phyloP scores from a whole-genome alignment of 53 echinoderm and acorn worm species.

The Echinarachnius parma region DNA sequence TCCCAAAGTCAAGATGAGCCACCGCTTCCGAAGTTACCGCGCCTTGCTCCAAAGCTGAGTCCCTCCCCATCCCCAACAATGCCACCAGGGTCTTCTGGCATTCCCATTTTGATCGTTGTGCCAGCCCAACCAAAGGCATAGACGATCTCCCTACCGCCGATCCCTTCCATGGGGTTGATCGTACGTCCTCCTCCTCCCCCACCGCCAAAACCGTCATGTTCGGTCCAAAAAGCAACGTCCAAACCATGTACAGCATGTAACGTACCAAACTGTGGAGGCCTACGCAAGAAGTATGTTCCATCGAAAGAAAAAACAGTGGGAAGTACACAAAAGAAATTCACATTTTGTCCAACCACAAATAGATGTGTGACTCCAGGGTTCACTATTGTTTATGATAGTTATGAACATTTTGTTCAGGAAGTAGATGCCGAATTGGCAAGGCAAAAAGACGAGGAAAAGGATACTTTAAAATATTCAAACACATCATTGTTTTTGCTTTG shows the following conservation, averaged over 20 bases:
- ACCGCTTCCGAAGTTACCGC: constrained; percentile 3
- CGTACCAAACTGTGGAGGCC: constrained; percentile 48
- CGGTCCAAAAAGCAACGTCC: constrained; percentile 22
- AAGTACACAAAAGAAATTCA: constrained; percentile 9
- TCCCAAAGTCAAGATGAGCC: constrained; percentile 6
- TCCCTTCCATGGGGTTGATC: constrained; percentile 16
- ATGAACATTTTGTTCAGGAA: neutral
- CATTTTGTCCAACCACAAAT: neutral
- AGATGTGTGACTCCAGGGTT: constrained; percentile 6
- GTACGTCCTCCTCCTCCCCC: constrained; percentile 46
- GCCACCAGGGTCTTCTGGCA: neutral
- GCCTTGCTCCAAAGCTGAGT: constrained; percentile 10
- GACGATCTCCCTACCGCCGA: constrained; percentile 8
- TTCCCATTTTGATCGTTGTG: constrained; percentile 49
- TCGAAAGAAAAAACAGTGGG: constrained; percentile 7
- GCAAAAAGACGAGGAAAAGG: too few species aligned
- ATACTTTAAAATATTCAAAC: too few species aligned
- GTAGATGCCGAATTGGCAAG: constrained; percentile 11
- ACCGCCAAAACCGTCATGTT: constrained; percentile 18
- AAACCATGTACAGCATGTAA: constrained; percentile 52
- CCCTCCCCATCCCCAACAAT: constrained; percentile 6
- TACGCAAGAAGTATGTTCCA: constrained; percentile 29
- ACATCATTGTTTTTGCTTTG: too few species aligned
- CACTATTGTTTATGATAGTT: constrained; percentile 10
- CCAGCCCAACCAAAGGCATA: constrained; percentile 46